Percentiles rank a stretch among this genome's conserved stretches.
These are phyloP conservation scores for Spea hammondii DNA, from an alignment of 2,797 vertebrate genomes.

Conservation along the genomic window DNA sequence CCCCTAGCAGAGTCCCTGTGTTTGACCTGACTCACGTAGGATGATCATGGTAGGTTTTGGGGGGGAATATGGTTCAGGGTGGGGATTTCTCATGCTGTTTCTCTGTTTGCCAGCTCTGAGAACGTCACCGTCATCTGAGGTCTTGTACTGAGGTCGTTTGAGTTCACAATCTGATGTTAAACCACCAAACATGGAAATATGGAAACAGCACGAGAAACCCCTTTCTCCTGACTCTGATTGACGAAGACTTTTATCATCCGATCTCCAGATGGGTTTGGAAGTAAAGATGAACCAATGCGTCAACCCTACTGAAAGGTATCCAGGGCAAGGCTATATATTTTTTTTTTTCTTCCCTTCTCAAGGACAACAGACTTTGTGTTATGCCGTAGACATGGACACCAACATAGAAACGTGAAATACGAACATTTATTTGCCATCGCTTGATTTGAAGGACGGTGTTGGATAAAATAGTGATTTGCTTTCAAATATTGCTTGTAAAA, in stretches of 20 bases:
- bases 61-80: slow-evolving; percentile 55
- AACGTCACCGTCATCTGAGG: slow-evolving; percentile 63
- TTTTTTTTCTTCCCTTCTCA: slow-evolving; percentile 35
- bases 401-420: slow-evolving; percentile 41
- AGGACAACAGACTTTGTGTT: slow-evolving; percentile 58
- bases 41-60: slow-evolving; percentile 3
- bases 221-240: slow-evolving; percentile 62
- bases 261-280: slow-evolving; percentile 67
- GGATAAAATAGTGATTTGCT: slow-evolving; percentile 55
- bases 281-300: slow-evolving; percentile 64
- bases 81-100: slow-evolving; percentile 66
- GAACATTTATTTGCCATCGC: slow-evolving; percentile 55
- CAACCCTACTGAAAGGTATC: slow-evolving; percentile 67
- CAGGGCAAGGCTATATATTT: slow-evolving; percentile 57
- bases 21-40: too few species aligned
- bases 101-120: slow-evolving; percentile 69
- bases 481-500: slow-evolving; percentile 59
- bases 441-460: slow-evolving; percentile 57
- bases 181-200: slow-evolving; percentile 66
- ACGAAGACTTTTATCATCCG: slow-evolving; percentile 63
- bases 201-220: slow-evolving; percentile 71
- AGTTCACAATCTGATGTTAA: slow-evolving; percentile 65
- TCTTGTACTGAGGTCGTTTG: slow-evolving; percentile 65
- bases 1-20: too few species aligned
- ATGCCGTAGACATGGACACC: slow-evolving; percentile 60